Percentiles rank a stretch among this genome's conserved stretches.
phyloP scores from a whole-genome alignment of 2,113 vertebrate species.

The Campylorhamphus procurvoides region DNA sequence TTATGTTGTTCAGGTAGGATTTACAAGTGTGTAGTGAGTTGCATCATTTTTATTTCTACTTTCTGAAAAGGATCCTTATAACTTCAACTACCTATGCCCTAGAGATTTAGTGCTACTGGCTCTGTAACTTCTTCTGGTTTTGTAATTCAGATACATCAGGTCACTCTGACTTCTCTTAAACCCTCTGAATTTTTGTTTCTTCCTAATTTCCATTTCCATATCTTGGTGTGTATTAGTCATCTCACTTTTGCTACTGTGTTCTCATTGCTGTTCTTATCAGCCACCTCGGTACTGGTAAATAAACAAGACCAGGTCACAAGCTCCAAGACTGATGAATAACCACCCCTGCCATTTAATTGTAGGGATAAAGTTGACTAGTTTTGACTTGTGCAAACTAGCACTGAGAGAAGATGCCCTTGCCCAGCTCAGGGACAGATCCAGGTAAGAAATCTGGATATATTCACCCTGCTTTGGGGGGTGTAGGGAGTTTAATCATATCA shows the following conservation, averaged over 20 bases:
- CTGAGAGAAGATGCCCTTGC: accelerated
- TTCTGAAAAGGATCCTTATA: not conserved
- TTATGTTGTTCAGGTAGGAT: not conserved
- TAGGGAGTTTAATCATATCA: not conserved
- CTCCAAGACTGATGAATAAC: not conserved
- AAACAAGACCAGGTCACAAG: not conserved
- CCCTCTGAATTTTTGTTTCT: not conserved
- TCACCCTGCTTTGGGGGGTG: not conserved
- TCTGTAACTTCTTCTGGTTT: not conserved
- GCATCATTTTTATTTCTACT: not conserved
- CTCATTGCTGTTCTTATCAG: not conserved
- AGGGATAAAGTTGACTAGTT: accelerated
- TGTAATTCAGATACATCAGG: not conserved
- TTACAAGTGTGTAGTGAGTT: not conserved
- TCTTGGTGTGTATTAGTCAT: not conserved
- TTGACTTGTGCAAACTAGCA: not conserved
- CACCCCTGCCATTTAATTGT: not conserved
- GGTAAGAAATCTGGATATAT: not conserved
- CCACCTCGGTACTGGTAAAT: not conserved
- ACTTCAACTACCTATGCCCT: not conserved
- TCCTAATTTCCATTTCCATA: not conserved
- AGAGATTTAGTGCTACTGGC: not conserved
- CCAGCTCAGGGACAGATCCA: not conserved
- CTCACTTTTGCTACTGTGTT: not conserved
- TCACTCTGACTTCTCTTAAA: not conserved